Evolutionary conservation across 2,888 invertebrate species (phyloP), one percentile per base, ranked within the genome.

Genomic region (Lasioglossum marginatum): DNA sequence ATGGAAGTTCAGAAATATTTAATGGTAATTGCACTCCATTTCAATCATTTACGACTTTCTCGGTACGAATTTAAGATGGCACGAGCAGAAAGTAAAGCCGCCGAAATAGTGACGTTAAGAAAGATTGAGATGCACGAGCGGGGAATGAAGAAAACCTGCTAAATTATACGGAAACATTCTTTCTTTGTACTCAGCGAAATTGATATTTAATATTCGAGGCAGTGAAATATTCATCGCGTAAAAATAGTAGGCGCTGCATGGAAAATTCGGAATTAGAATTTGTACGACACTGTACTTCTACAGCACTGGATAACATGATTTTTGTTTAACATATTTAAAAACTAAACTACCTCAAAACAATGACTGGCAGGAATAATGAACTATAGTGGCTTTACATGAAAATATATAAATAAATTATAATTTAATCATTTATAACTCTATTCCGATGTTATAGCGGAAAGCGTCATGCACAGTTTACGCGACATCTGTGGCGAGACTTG

Each of bases 91-190:
- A 66, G 34, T 31, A 34, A 66, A 66, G 66, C 34, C 34, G 66
- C 34, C 34, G 66, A 34, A 66, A 66, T 37, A 66, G 34, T 66
- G 34, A 66, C 63, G 27, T 31, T 66, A 66, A 34, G 34, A 66
- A 66, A 34, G 66, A 66, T 66, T 66, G 34, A 66, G 66, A 66
- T 37, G 66, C 34, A 23, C 10, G 31, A 3, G 4, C 31, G 23
- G 34, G 8, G 23, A 66, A 66, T 66, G 66, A 66, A 34, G 66
- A 34, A 66, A 66, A 66, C 66, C 66, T 34, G 66, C 66, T 31
- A 66, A 66, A 66, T 66, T 66, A 31, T 66, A 34, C 14, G 31
- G 23, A 66, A 66, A 66, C 63, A 63, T 63, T 63, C 63, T 63
- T 16, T 63, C 63, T 63, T 63, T 63, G 63, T 27, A 16, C 31